These are phyloP conservation scores for Apotomis betuletana DNA, from an alignment of 2,888 invertebrate species.

Conservation along the genomic window DNA sequence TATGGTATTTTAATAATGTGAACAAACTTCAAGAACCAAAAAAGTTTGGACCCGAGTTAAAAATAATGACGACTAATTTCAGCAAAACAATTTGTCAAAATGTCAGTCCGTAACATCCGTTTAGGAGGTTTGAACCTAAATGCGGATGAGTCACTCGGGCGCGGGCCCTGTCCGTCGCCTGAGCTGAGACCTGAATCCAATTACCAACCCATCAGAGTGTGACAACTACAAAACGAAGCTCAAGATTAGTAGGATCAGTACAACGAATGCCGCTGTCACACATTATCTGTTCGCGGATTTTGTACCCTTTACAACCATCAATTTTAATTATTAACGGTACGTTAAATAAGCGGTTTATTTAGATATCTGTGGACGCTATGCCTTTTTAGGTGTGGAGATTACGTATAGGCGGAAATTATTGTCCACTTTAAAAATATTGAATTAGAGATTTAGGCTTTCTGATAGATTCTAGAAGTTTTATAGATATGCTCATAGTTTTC, in stretches of 20 bases:
- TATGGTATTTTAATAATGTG: constrained; percentile 3
- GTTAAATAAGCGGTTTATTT: constrained; percentile 44
- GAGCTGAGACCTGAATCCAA: constrained; percentile 59
- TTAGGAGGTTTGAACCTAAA: constrained; percentile 22
- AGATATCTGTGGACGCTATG: constrained; percentile 44
- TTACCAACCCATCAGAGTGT: constrained; percentile 63
- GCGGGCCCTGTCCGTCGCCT: constrained; percentile 47
- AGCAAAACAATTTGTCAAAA: constrained; percentile 28
- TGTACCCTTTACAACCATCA: constrained; percentile 59
- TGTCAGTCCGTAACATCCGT: constrained; percentile 21
- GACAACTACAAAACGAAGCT: constrained; percentile 66
- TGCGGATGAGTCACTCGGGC: constrained; percentile 27
- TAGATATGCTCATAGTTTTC: background rate
- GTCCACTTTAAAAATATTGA: background rate
- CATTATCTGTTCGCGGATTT: constrained; percentile 36
- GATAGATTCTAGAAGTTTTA: background rate
- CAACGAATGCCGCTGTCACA: constrained; percentile 28
- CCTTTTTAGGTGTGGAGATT: constrained; percentile 41
- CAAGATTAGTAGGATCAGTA: constrained; percentile 34
- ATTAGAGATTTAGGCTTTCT: background rate
- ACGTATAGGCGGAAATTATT: constrained; percentile 39
- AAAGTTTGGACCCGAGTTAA: constrained; percentile 1
- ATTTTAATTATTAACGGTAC: constrained; percentile 59
- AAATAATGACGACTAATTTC: constrained; percentile 26
- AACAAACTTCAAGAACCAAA: background rate